Evolutionary conservation across 2,113 vertebrate genomes (phyloP), one percentile per base, ranked within the genome.

Genomic region (Vulpes ferrilata): DNA sequence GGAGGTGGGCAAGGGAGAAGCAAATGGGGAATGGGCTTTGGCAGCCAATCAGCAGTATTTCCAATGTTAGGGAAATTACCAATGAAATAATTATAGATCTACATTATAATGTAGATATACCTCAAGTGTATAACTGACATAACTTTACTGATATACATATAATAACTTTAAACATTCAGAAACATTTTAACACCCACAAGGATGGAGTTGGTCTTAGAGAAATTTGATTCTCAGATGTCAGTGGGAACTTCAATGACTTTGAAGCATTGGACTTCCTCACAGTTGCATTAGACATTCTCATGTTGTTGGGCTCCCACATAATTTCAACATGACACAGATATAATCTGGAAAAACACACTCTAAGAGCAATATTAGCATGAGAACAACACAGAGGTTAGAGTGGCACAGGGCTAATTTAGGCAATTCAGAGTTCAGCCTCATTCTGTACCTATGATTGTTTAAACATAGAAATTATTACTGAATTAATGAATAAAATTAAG

Each of bases 401-500:
- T 87, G 35, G n/a, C 59, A 60, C 38, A 13, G 85, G 91, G 43
- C 59, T 97, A 94, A 96, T 96, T 97, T 90, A 84, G 64, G 76
- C 93, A 91, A 81, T 97, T 97, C 88, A 59, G 48, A 53, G 64
- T 81, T 91, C 78, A 93, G 51, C n/a, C 35, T 94, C 59, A 59
- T 43, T 92, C 38, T 88, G 25, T 90, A 90, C 19, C 25, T 95
- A 64, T 94, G 88, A 91, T 80, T 91, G 30, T 88, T 88, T 93
- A 91, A 96, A 78, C 59, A 65, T 73, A 71, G 60, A 93, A 91
- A 91, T 87, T 89, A 95, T 94, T 93, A 62, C 74, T 86, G 91
- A 96, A 83, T 94, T 90, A 92, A 48, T 97, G 88, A 94, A 92
- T 93, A 93, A 76, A 96, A 96, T 88, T 94, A 91, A 96, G 22